A percentile compares a stretch with the other conserved stretches of the same genome.
These are phyloP conservation scores for Celastrina argiolus DNA, from an alignment of 2,888 invertebrate species.

Conservation along the genomic window DNA sequence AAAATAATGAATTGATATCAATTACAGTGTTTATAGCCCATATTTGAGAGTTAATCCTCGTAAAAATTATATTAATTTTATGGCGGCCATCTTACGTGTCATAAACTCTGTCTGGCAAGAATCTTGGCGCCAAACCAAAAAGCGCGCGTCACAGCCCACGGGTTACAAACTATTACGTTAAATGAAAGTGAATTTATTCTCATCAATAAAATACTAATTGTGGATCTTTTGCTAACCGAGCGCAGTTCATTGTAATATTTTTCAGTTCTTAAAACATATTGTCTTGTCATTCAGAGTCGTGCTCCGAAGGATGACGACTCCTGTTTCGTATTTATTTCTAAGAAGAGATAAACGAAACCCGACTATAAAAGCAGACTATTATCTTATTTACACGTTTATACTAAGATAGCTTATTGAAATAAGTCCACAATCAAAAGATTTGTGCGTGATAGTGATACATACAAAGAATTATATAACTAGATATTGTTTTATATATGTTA, in stretches of 20 bases:
- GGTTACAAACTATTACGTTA: conserved; percentile 23
- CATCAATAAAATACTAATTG: not conserved
- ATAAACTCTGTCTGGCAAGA: conserved; percentile 28
- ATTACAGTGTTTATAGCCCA: not conserved
- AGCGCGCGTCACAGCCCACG: conserved; percentile 23
- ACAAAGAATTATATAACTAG: too few relatives aligned
- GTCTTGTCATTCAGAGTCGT: not conserved
- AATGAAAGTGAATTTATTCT: conserved; percentile 19
- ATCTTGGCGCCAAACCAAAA: conserved; percentile 25
- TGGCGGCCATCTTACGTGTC: conserved; percentile 27
- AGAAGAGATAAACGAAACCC: not conserved
- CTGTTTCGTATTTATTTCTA: not conserved
- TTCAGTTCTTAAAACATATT: not conserved
- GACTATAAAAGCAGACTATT: not conserved
- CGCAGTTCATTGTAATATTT: not conserved
- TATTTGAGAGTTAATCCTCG: conserved; percentile 3
- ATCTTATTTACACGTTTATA: not conserved
- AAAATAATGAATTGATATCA: not conserved
- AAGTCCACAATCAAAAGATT: not conserved
- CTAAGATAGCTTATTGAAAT: not conserved
- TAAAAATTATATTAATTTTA: conserved; percentile 20
- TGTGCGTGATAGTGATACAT: not conserved
- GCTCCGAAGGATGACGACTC: not conserved
- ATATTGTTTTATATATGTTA: too few relatives aligned
- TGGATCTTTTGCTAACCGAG: not conserved